A percentile compares a stretch with the other conserved stretches of the same genome.
Conservation (phyloP, 2,888 invertebrate species). For the Timema cristinae region DNA sequence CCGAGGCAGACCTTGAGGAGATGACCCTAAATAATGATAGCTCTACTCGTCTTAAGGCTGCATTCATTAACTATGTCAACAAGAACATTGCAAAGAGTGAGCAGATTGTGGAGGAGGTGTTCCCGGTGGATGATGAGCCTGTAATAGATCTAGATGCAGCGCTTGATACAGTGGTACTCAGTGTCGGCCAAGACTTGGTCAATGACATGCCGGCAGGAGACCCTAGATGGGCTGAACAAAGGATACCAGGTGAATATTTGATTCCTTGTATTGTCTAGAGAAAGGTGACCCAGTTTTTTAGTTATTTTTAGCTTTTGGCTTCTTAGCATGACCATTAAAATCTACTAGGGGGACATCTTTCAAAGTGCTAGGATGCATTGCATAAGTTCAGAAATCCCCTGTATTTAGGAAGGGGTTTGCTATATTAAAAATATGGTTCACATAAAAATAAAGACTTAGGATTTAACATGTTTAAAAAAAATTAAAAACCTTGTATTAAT, state of each 20-base stretch:
- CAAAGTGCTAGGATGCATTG: background rate
- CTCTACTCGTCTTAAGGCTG: slow-evolving; percentile 60
- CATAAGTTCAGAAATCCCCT: background rate
- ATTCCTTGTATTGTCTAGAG: no score
- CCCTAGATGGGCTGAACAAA: slow-evolving; percentile 66
- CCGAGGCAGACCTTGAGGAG: slow-evolving; percentile 64
- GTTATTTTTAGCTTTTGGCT: no score
- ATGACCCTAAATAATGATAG: slow-evolving; percentile 56
- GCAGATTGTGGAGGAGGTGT: slow-evolving; percentile 47
- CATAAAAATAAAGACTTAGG: no score
- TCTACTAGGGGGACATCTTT: background rate
- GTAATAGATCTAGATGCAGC: slow-evolving; percentile 48
- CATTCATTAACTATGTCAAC: slow-evolving; percentile 70
- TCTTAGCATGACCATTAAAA: background rate
- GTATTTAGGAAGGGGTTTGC: slow-evolving; percentile 22
- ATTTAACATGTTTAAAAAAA: no score
- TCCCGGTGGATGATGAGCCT: slow-evolving; percentile 42
- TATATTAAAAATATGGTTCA: slow-evolving; percentile 16
- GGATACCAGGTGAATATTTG: slow-evolving; percentile 39
- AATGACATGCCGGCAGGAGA: slow-evolving; percentile 88
- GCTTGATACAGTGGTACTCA: slow-evolving; percentile 57
- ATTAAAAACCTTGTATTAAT: no score
- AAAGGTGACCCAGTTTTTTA: no score
- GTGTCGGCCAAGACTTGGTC: slow-evolving; percentile 70
- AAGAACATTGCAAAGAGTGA: slow-evolving; percentile 46